Base-by-base conservation (phyloP, 1,140 invertebrate genomes). In the Scylla paramamosain region DNA sequence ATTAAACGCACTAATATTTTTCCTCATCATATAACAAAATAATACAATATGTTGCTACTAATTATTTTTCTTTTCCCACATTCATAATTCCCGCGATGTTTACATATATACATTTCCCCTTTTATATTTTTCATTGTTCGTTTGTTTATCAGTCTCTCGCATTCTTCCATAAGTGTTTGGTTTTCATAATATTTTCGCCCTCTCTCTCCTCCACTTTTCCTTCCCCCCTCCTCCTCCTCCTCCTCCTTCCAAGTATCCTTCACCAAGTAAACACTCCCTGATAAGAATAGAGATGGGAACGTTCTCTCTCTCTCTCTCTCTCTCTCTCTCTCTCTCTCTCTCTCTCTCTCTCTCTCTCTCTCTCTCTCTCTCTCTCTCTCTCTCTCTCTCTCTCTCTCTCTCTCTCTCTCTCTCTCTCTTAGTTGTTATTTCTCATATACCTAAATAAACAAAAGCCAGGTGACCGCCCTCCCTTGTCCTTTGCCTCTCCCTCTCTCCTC, bases 301-400 rank as follows among this genome's bases (percentile, higher is more conserved):
- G 10, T 29, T 32, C 86, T 39, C 29, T 88, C 31, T 39, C 31
- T 88, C 86, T 88, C 86, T 88, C 86, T 88, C 87, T 48, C 39
- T 89, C 87, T 48, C 45, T 89, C 45, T 48, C 39, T 48, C 39
- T 89, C 39, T 89, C 39, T 89, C 39, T 48, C 39, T 89, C 39
- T 89, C 39, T 89, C 87, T 89, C 39, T 89, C 45, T 89, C 45
- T 89, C 39, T 89, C 39, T 89, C 87, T 89, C 87, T 89, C 87
- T 89, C 87, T 48, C 87, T 89, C 45, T 48, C 31, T 88, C 31
- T 88, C 20, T 29, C 28, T 20, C 31, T 29, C 39, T 48, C 39
- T 89, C 39, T 89, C 39, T 89, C 87, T 89, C 39, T 89, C 45
- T 89, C 45, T 89, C 39, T 89, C 39, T 89, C 87, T 89, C 87